These are phyloP conservation scores for Cuniculus paca DNA, from an alignment of 2,797 vertebrate genomes.

Conservation along the genomic window DNA sequence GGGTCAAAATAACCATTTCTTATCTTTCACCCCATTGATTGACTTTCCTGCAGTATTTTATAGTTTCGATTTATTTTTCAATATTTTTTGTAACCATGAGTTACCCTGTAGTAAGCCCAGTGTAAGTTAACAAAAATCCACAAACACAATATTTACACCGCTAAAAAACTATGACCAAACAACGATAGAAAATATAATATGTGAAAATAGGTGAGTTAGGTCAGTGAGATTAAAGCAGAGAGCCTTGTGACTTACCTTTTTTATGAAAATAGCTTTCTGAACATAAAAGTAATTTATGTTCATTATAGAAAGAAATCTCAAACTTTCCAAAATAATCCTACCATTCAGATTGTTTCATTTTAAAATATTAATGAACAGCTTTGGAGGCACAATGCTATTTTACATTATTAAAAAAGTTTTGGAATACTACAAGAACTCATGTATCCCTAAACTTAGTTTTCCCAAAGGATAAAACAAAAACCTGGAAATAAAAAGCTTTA, in stretches of 20 bases:
- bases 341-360: conserved; percentile 10
- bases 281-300: background rate
- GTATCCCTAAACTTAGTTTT: conserved; percentile 6
- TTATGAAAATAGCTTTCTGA: background rate
- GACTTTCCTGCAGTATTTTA: background rate
- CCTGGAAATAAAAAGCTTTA: conserved; percentile 32
- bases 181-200: background rate
- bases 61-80: conserved; percentile 22
- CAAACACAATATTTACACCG: conserved; percentile 27
- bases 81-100: background rate
- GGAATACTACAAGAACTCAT: background rate
- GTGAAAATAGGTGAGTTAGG: conserved; percentile 10
- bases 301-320: conserved; percentile 3
- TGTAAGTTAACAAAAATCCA: conserved; percentile 29
- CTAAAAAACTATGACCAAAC: conserved; percentile 5
- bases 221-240: background rate
- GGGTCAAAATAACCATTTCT: background rate
- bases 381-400: conserved; percentile 1
- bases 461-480: conserved; percentile 11
- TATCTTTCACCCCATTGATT: background rate
- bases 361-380: conserved; percentile 1
- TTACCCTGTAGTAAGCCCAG: background rate
- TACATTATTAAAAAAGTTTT: background rate
- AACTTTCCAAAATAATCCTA: conserved; percentile 21
- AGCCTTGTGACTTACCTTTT: background rate